These are phyloP conservation scores for Pachydiplax longipennis DNA, from an alignment of 2,888 invertebrate genomes.

Conservation along the genomic window DNA sequence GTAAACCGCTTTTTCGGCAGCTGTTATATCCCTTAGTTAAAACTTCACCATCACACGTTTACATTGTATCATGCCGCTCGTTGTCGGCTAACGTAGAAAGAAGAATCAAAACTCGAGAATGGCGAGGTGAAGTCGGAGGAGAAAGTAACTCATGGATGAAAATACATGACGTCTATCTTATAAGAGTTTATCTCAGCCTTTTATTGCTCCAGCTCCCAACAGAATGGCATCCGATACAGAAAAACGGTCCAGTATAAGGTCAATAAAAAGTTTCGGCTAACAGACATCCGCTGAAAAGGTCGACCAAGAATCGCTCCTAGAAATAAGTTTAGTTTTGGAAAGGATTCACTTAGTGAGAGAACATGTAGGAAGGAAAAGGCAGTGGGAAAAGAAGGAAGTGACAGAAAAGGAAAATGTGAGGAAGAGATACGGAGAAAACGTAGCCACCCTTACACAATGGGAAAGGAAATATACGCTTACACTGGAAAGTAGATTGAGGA, in stretches of 20 bases:
- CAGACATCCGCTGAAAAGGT: slow-evolving; percentile 10
- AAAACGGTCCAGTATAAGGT: background rate
- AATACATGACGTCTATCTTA: too few species aligned
- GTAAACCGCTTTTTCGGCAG: too few species aligned
- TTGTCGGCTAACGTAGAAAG: too few species aligned
- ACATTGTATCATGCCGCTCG: too few species aligned
- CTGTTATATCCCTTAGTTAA: too few species aligned
- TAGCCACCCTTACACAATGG: too few species aligned
- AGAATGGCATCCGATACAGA: background rate
- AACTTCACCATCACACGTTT: too few species aligned
- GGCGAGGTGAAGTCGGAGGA: too few species aligned
- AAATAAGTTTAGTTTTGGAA: slow-evolving; percentile 26
- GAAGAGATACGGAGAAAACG: background rate
- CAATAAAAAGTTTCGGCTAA: slow-evolving; percentile 2
- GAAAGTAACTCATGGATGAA: too few species aligned
- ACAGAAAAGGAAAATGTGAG: background rate
- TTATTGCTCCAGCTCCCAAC: background rate
- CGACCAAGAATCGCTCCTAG: background rate
- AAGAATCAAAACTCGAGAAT: too few species aligned
- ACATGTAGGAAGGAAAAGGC: background rate
- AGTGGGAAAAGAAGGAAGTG: background rate
- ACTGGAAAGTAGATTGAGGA: too few species aligned
- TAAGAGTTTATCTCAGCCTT: background rate
- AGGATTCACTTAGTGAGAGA: background rate
- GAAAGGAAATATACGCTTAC: too few species aligned